Evolutionary conservation across 2,888 invertebrate species (phyloP), one percentile per base, ranked within the genome.

Genomic region (Acleris holmiana): DNA sequence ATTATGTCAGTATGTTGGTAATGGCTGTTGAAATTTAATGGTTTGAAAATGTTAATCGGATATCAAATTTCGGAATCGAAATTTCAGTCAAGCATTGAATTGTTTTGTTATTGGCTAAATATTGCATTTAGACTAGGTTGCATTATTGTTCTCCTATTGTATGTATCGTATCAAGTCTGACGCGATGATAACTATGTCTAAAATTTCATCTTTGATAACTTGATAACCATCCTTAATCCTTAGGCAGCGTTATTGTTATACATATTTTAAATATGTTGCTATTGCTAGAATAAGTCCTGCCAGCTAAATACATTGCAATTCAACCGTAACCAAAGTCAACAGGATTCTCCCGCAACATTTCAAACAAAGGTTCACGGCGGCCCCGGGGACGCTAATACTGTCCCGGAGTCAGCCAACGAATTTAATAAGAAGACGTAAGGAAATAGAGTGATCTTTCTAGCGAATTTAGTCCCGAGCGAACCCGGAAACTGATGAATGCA

Each of bases 381-480:
- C 64, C 54, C 64, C 25, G 8, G 53, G 25, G 64, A 51, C 21
- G 54, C 41, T 64, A 64, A 64, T 64, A 58, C 64, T n/a, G 53
- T 47, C 58, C 64, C 64, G 48, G 58, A 53, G 35, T 57, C 35
- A 57, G 51, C 47, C 25, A 40, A 41, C 53, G 48, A 59, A 64
- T 64, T 64, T 64, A 64, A 64, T 64, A 64, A 64, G 58, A 64
- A 54, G 58, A 48, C 48, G 48, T 29, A 59, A 48, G 64, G 64
- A 64, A 64, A 64, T 64, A 23, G 58, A 54, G 63, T 47, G 47
- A 59, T 59, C 53, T 58, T 58, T 44, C 64, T 53, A 44, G 44
- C 15, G 23, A 64, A 64, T 64, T 64, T 59, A 53, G 63, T 46
- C 58, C 25, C 53, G 17, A 49, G 55, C 23, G 23, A 40, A 47